Evolutionary conservation across 2,888 invertebrate genomes (phyloP).

Genomic region (Phoronis australis): DNA sequence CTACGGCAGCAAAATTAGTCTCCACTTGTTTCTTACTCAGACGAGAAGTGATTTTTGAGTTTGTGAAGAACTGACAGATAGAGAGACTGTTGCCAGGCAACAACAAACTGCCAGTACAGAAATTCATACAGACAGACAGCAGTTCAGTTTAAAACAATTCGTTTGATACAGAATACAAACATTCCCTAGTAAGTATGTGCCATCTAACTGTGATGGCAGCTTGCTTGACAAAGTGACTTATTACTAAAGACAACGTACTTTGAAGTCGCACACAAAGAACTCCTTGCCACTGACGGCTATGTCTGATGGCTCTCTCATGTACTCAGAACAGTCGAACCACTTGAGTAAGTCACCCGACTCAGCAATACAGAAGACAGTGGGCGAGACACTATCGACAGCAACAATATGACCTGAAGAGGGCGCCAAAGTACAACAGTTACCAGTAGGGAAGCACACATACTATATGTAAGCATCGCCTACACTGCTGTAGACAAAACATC

Average conservation of each 20-base stretch:
- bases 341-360: constrained; percentile 86
- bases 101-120: too few species aligned
- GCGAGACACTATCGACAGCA: constrained; percentile 94
- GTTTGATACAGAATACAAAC: neutral
- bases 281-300: constrained; percentile 90
- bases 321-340: constrained; percentile 97
- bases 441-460: too few species aligned
- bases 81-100: too few species aligned
- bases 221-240: neutral
- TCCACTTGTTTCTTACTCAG: too few species aligned
- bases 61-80: too few species aligned
- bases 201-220: neutral
- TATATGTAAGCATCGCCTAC: too few species aligned
- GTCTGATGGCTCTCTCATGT: constrained; percentile 96
- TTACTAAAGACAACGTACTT: constrained; percentile 51
- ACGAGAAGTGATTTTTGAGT: too few species aligned
- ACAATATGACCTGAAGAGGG: constrained; percentile 70
- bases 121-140: too few species aligned
- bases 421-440: too few species aligned
- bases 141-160: too few species aligned
- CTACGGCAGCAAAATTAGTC: too few species aligned
- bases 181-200: neutral
- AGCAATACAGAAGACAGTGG: constrained; percentile 88
- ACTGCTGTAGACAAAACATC: too few species aligned
- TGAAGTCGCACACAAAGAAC: constrained; percentile 91